These are phyloP conservation scores for Manis pentadactyla DNA, from an alignment of 2,797 vertebrate genomes.

Conservation along the genomic window DNA sequence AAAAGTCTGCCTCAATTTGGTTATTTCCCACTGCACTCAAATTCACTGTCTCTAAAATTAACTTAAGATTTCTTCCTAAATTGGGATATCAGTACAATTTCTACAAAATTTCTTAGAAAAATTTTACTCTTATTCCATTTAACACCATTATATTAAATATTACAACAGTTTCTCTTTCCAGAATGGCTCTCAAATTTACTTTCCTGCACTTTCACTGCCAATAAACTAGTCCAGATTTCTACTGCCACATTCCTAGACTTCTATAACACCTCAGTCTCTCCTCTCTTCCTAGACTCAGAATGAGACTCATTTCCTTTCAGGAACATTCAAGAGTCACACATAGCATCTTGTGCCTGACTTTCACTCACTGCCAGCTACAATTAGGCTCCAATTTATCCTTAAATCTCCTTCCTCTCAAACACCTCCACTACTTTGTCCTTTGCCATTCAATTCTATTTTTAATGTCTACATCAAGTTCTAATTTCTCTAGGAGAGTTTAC, in stretches of 20 bases:
- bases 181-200: conserved; percentile 13
- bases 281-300: not conserved
- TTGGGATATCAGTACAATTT: not conserved
- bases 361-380: not conserved
- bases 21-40: not conserved
- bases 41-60: conserved; percentile 21
- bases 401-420: not conserved
- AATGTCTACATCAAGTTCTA: conserved; percentile 17
- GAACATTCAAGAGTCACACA: not conserved
- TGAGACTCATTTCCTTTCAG: not conserved
- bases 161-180: not conserved
- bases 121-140: not conserved
- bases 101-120: conserved; percentile 17
- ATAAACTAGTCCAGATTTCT: conserved; percentile 12
- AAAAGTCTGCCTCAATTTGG: not conserved
- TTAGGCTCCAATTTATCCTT: not conserved
- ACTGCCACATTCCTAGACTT: not conserved
- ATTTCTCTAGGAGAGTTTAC: conserved; percentile 50
- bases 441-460: conserved; percentile 25
- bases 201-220: not conserved
- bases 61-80: not conserved
- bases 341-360: not conserved
- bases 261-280: not conserved
- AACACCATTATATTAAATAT: not conserved
- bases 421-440: not conserved